Evolutionary conservation across 2,113 vertebrate genomes (phyloP).

Genomic region (Hyla sarda): DNA sequence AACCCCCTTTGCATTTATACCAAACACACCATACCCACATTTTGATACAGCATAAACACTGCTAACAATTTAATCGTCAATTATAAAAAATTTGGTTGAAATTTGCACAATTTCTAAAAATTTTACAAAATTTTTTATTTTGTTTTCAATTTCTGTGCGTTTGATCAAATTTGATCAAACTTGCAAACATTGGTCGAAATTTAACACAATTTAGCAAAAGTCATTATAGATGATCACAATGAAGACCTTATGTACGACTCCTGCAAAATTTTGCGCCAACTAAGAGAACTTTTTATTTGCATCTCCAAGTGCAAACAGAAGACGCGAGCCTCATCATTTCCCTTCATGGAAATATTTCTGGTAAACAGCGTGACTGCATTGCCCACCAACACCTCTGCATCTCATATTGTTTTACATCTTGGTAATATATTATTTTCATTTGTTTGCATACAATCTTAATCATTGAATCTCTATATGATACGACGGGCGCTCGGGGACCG

Average conservation of each 20-base stretch:
- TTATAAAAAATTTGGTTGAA: too few relatives aligned
- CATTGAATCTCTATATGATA: slow-evolving; percentile 39
- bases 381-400: background rate
- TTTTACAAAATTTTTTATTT: too few relatives aligned
- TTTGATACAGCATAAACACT: too few relatives aligned
- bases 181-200: too few relatives aligned
- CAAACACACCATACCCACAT: too few relatives aligned
- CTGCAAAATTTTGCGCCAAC: background rate
- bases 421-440: slow-evolving; percentile 47
- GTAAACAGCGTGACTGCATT: slow-evolving; percentile 35
- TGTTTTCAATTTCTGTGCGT: too few relatives aligned
- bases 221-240: too few relatives aligned
- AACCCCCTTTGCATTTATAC: too few relatives aligned
- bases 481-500: background rate
- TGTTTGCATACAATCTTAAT: slow-evolving; percentile 47
- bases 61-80: too few relatives aligned
- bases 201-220: too few relatives aligned
- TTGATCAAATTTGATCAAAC: too few relatives aligned
- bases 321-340: background rate
- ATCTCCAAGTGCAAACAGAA: background rate
- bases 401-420: slow-evolving; percentile 36
- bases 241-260: background rate
- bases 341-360: slow-evolving; percentile 13
- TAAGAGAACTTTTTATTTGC: background rate
- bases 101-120: too few relatives aligned